These are phyloP conservation scores for Holocentrus rufus DNA, from an alignment of 2,797 vertebrate genomes.

Conservation along the genomic window DNA sequence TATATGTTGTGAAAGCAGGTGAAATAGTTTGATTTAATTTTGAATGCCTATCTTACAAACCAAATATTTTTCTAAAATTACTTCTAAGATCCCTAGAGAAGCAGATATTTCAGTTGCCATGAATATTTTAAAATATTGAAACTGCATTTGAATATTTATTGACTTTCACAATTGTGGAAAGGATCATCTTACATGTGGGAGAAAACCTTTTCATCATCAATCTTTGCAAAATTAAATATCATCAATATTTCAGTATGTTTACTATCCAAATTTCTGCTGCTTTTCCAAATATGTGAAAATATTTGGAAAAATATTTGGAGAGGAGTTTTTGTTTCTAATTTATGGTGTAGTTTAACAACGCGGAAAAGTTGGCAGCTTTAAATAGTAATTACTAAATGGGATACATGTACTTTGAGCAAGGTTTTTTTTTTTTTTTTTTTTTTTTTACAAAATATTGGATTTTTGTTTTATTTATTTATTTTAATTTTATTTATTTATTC, in stretches of 20 bases:
- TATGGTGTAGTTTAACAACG: background rate
- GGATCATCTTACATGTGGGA: background rate
- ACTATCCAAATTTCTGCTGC: background rate
- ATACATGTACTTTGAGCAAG: slow-evolving; percentile 13
- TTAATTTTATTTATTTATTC: background rate
- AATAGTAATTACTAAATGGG: background rate
- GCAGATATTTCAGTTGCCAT: slow-evolving; percentile 33
- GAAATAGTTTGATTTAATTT: slow-evolving; percentile 35
- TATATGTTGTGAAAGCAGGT: slow-evolving; percentile 33
- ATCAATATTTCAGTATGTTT: slow-evolving; percentile 1
- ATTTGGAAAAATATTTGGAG: too few species aligned
- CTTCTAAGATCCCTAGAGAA: slow-evolving; percentile 27
- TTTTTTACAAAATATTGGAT: too few species aligned
- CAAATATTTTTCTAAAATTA: slow-evolving; percentile 40
- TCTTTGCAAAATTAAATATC: background rate
- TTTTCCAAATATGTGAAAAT: background rate
- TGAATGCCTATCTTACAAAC: slow-evolving; percentile 38
- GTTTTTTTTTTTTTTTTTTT: background rate
- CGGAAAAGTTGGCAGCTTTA: background rate
- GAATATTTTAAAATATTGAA: slow-evolving; percentile 39
- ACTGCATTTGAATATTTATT: slow-evolving; percentile 24
- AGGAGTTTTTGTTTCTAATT: background rate
- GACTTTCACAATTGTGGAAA: slow-evolving; percentile 21
- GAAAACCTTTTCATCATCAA: background rate
- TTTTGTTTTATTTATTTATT: background rate